Conservation (phyloP, 92 coral and sea anemone species). For the Palythoa heliodiscus region DNA sequence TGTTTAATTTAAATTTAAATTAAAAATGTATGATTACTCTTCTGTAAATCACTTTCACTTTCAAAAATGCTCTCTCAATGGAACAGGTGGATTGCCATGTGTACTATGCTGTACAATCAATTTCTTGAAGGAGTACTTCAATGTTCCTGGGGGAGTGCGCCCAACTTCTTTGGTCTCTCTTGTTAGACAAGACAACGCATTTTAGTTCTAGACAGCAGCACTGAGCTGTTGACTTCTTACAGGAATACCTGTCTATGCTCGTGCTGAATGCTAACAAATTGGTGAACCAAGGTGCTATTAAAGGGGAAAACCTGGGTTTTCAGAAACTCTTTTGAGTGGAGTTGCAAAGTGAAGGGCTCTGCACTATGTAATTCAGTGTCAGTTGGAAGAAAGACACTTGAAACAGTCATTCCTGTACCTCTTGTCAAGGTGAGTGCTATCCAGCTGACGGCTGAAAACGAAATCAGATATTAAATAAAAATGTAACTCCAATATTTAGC, state of each 20-base stretch:
- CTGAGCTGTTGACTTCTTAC: neutral
- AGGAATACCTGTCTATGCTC: neutral
- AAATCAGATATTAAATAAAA: too few relatives aligned
- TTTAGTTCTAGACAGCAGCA: neutral
- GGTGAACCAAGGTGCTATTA: neutral
- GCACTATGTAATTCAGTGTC: neutral
- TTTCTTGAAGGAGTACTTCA: neutral
- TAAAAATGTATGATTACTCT: too few relatives aligned
- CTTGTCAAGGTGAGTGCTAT: neutral
- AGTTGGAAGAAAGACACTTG: neutral
- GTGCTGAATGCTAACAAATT: neutral
- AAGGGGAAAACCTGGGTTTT: neutral
- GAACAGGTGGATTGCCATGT: neutral
- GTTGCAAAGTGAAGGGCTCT: slow-evolving; percentile 10
- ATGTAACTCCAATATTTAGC: too few relatives aligned
- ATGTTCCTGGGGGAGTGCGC: neutral
- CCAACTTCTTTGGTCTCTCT: neutral
- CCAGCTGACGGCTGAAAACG: too few relatives aligned
- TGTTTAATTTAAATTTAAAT: too few relatives aligned
- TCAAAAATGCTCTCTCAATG: too few relatives aligned
- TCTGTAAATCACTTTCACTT: too few relatives aligned
- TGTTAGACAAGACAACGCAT: neutral
- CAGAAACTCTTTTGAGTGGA: neutral
- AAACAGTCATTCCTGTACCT: neutral
- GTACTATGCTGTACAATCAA: neutral